Conservation (phyloP, 2,888 invertebrate genomes). For the Drosophila paranaensis region DNA sequence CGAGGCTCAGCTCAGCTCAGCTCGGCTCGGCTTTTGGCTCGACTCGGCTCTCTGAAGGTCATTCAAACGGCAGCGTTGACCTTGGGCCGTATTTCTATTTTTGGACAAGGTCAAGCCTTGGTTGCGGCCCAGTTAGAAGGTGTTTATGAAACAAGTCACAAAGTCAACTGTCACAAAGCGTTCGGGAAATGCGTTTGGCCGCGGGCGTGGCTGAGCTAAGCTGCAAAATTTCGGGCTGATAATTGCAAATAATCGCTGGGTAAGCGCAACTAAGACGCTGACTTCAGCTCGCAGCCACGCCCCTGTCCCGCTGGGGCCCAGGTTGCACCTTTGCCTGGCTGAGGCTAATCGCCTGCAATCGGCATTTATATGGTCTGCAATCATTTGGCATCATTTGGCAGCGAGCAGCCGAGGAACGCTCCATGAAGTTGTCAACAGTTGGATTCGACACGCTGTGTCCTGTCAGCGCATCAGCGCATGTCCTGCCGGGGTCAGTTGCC, state of each 20-base stretch:
- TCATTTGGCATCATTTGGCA: constrained; percentile 81
- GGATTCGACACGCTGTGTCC: constrained; percentile 74
- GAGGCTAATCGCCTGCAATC: constrained; percentile 72
- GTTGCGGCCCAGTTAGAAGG: constrained; percentile 49
- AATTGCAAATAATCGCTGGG: constrained; percentile 77
- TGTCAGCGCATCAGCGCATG: constrained; percentile 49
- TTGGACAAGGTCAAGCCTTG: constrained; percentile 41
- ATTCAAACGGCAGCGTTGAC: constrained; percentile 42
- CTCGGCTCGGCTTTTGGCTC: background rate
- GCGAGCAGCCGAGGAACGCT: constrained; percentile 33
- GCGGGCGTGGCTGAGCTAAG: constrained; percentile 20
- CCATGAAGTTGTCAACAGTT: constrained; percentile 74
- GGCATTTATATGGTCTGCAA: constrained; percentile 82
- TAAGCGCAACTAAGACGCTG: constrained; percentile 68
- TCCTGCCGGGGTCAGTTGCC: constrained; percentile 45
- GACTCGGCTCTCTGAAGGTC: constrained; percentile 29
- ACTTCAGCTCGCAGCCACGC: constrained; percentile 23
- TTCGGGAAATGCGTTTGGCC: constrained; percentile 21
- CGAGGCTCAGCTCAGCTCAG: constrained; percentile 37
- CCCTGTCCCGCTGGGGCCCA: constrained; percentile 27
- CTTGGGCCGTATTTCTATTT: constrained; percentile 22
- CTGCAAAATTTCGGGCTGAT: constrained; percentile 67
- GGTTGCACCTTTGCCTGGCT: constrained; percentile 22
- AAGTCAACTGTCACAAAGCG: constrained; percentile 57
- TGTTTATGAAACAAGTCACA: constrained; percentile 63